These are phyloP conservation scores for Helarctos malayanus DNA, from an alignment of 2,797 vertebrate genomes.

Conservation along the genomic window DNA sequence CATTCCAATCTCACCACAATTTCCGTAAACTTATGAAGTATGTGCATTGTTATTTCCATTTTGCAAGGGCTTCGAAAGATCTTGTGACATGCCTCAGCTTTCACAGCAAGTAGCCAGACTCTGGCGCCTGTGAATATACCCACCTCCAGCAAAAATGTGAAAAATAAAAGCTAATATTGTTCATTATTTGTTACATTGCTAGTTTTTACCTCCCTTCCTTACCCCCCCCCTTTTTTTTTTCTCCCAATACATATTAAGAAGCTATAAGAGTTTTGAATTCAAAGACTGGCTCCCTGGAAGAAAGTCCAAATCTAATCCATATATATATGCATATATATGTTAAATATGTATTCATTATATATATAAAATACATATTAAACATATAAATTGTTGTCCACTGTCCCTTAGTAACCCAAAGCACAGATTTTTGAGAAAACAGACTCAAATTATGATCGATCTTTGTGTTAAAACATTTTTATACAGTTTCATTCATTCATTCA, in stretches of 20 bases:
- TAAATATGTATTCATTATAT: not conserved
- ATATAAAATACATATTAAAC: not conserved
- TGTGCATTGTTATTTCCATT: not conserved
- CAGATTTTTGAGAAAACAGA: slow-evolving; percentile 6
- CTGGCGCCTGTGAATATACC: not conserved
- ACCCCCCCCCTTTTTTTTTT: not conserved
- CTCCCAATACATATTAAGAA: slow-evolving; percentile 47
- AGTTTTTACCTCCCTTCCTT: not conserved
- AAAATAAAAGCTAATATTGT: not conserved
- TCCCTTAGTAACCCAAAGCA: not conserved
- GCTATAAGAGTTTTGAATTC: slow-evolving; percentile 10
- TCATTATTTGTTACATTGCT: not conserved
- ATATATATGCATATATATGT: not conserved
- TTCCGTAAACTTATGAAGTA: not conserved
- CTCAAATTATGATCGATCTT: not conserved
- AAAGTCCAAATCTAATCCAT: not conserved
- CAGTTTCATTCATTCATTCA: not conserved
- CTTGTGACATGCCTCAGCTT: not conserved
- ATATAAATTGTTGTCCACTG: not conserved
- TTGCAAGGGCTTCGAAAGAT: slow-evolving; percentile 15
- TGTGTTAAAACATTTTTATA: not conserved
- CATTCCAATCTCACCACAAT: slow-evolving; percentile 13
- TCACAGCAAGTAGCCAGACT: not conserved
- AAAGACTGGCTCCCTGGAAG: not conserved
- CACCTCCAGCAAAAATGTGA: not conserved